Conservation (phyloP, 2,888 invertebrate species). For the Philereme vetulata region DNA sequence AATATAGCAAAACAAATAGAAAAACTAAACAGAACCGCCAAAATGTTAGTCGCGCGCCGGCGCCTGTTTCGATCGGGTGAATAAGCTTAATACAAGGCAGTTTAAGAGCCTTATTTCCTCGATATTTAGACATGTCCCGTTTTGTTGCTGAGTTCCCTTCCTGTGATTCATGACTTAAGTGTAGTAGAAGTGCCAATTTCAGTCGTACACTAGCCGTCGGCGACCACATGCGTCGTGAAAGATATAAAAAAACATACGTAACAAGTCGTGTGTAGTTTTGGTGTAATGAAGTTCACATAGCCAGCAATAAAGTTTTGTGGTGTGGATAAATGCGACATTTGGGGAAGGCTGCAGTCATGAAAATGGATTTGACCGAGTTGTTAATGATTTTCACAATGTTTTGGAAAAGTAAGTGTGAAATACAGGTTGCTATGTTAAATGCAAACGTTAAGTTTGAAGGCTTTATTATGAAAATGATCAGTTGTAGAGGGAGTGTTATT, state of each 20-base stretch:
- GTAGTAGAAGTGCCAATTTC: conserved; percentile 60
- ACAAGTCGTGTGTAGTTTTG: conserved; percentile 38
- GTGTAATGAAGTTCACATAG: conserved; percentile 34
- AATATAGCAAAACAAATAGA: conserved; percentile 10
- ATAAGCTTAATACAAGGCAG: conserved; percentile 54
- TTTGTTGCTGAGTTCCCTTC: conserved; percentile 68
- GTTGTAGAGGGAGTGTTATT: not conserved
- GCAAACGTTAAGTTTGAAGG: no score
- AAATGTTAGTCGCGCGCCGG: conserved; percentile 70
- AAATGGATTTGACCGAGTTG: conserved; percentile 63
- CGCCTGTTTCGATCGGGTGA: conserved; percentile 73
- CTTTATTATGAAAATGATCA: no score
- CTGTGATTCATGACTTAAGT: conserved; percentile 73
- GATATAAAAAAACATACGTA: conserved; percentile 43
- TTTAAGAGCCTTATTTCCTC: conserved; percentile 57
- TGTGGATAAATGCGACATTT: conserved; percentile 20
- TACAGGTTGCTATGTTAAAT: conserved; percentile 1
- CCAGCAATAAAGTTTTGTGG: conserved; percentile 26
- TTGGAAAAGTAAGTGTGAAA: conserved; percentile 70
- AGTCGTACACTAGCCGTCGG: conserved; percentile 56
- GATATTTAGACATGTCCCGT: conserved; percentile 72
- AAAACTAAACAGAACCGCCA: conserved; percentile 46
- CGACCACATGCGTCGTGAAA: conserved; percentile 54
- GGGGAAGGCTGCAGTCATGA: conserved; percentile 42
- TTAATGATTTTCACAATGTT: conserved; percentile 63